These are phyloP conservation scores for Brachyhypopomus gauderio DNA, from an alignment of 2,113 vertebrate species.

Conservation along the genomic window DNA sequence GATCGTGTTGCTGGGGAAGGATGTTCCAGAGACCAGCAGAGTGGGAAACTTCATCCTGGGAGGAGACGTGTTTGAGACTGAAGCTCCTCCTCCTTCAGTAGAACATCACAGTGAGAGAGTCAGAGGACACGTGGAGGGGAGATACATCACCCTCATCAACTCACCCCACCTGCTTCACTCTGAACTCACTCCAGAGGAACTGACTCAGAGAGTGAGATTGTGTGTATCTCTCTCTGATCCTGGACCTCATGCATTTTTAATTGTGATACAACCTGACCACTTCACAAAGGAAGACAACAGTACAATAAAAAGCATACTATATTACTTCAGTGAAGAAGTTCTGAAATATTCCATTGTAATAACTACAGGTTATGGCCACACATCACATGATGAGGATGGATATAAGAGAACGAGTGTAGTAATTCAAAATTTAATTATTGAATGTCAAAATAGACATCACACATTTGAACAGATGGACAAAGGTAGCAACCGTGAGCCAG, in stretches of 20 bases:
- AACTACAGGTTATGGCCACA: no score
- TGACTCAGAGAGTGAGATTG: conserved; percentile 12
- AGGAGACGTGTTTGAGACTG: neutral
- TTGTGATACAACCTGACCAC: neutral
- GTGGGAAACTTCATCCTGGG: conserved; percentile 37
- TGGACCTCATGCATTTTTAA: conserved; percentile 26
- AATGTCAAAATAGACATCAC: no score
- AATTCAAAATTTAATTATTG: no score
- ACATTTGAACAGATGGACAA: no score
- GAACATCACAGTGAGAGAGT: neutral
- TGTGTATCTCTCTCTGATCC: conserved; percentile 26
- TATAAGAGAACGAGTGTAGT: no score
- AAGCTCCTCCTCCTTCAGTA: neutral
- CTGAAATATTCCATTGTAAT: no score
- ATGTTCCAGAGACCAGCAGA: neutral
- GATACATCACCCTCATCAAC: conserved; percentile 23
- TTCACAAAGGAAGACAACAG: neutral
- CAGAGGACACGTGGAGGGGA: neutral
- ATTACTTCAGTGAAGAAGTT: no score
- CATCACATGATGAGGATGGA: no score
- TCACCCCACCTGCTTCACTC: conserved; percentile 4
- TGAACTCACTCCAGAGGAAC: neutral
- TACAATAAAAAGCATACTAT: neutral
- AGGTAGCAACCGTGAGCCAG: no score
- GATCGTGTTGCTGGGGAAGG: conserved; percentile 33